A percentile compares a stretch with the other conserved stretches of the same genome.
These are phyloP conservation scores for Beroe ovata DNA, from an alignment of 37 sponge, comb jelly and placozoan genomes.

Conservation along the genomic window DNA sequence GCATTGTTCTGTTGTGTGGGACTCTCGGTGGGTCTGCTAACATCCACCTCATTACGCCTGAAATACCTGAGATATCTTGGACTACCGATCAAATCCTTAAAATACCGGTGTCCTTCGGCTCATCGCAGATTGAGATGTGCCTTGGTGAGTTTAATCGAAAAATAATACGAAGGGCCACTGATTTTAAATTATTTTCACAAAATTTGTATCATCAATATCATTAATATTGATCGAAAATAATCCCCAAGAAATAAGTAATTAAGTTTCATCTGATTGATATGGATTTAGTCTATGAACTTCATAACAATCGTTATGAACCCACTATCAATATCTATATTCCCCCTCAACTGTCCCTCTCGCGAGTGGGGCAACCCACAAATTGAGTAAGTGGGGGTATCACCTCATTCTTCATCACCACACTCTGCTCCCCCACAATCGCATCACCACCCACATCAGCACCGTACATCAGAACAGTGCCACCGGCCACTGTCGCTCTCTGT, in stretches of 20 bases:
- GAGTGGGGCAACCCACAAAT: background rate
- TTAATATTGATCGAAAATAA: too few relatives aligned
- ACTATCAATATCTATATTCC: too few relatives aligned
- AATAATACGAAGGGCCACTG: too few relatives aligned
- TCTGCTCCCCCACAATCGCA: background rate
- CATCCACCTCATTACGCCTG: background rate
- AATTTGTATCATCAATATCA: too few relatives aligned
- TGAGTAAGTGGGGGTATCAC: background rate
- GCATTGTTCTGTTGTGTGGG: slow-evolving; percentile 12
- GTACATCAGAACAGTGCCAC: background rate
- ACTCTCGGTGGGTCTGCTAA: background rate
- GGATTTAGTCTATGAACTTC: too few relatives aligned
- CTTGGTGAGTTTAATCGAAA: slow-evolving; percentile 10
- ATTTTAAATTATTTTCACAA: too few relatives aligned
- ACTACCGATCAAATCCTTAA: background rate
- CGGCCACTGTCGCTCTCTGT: background rate
- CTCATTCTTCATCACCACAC: background rate
- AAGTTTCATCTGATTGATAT: too few relatives aligned
- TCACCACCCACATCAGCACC: background rate
- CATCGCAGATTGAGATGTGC: background rate
- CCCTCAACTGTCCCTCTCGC: background rate
- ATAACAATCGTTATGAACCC: too few relatives aligned
- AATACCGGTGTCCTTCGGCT: background rate
- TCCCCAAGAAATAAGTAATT: too few relatives aligned
- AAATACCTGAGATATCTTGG: slow-evolving; percentile 37